A percentile compares a stretch with the other conserved stretches of the same genome.
Evolutionary conservation across 2,888 invertebrate species (phyloP).

Genomic region (Timema podura): DNA sequence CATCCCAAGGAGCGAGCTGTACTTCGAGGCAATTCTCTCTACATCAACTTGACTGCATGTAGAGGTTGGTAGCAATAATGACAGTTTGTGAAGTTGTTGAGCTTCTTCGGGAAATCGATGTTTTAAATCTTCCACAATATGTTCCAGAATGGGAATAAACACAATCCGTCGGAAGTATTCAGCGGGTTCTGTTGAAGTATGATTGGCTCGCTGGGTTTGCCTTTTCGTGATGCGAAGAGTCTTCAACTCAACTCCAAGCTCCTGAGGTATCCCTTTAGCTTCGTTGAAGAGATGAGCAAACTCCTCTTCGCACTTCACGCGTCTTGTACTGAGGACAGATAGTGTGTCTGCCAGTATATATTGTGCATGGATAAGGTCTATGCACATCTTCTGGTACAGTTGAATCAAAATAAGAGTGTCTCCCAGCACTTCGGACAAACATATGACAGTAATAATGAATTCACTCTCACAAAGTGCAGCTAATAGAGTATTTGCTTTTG

Average conservation of each 20-base stretch:
- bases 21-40: background rate
- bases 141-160: constrained; percentile 19
- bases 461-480: background rate
- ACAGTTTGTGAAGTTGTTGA: constrained; percentile 1
- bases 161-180: constrained; percentile 15
- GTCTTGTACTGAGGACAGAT: background rate
- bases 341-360: constrained; percentile 1
- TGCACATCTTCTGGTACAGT: background rate
- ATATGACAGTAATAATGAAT: background rate
- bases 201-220: no score
- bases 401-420: background rate
- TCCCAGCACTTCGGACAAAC: background rate
- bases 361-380: background rate
- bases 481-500: background rate
- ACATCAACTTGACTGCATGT: constrained; percentile 2
- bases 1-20: background rate
- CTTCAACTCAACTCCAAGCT: constrained; percentile 9
- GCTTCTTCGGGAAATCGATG: background rate
- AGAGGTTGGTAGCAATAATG: background rate
- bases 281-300: constrained; percentile 11
- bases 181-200: background rate
- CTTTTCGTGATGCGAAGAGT: constrained; percentile 3
- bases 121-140: constrained; percentile 17
- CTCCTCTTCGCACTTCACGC: background rate
- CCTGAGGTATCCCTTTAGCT: background rate